Base-by-base conservation (phyloP, 2,797 vertebrate species). In the Carapus acus region DNA sequence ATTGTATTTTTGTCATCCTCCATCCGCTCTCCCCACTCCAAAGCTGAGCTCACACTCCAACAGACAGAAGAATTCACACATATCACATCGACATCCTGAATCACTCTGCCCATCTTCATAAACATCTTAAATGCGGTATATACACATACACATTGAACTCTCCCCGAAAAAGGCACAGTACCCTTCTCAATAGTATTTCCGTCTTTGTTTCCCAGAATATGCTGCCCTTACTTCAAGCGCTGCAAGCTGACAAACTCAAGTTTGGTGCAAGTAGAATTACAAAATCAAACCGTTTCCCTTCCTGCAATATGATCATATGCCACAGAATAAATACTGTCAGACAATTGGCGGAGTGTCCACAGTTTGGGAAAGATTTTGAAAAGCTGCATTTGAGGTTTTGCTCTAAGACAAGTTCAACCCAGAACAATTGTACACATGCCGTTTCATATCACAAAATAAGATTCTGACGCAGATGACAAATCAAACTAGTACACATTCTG, bases 131-230 rank as follows among this genome's bases (percentile, higher is more conserved):
- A 43, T 13, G 14, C 31, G 9, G 31, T 33, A 7, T 34, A 51
- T 46, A 49, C 57, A 65, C 46, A 39, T 46, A 53, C 38, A 27
- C 43, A 70, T 51, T 54, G 3, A 65, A 43, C 48, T 67, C 34
- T 65, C 47, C 47, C 67, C 62, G 56, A 36, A 45, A 73, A 83
- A 81, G 78, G 75, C 74, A 78, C 77, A 63, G 55, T 23, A 67
- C 68, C 60, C 9, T 49, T 62, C 45, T 49, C 50, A 51, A 20
- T 59, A 20, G n/a, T 75, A 70, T 76, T 67, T 71, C 58, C 50
- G 62, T 60, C 15, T 38, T 39, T 7, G 37, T 24, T 40, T 19
- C 22, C 4, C 43, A 33, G 21, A 58, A 20, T 58, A 57, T 27
- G 19, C 23, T 23, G 38, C 16, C 27, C 45, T 43, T 41, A 15